A percentile compares a stretch with the other conserved stretches of the same genome.
phyloP scores from a whole-genome alignment of 2,888 invertebrate genomes.

The Tridacna gigas region DNA sequence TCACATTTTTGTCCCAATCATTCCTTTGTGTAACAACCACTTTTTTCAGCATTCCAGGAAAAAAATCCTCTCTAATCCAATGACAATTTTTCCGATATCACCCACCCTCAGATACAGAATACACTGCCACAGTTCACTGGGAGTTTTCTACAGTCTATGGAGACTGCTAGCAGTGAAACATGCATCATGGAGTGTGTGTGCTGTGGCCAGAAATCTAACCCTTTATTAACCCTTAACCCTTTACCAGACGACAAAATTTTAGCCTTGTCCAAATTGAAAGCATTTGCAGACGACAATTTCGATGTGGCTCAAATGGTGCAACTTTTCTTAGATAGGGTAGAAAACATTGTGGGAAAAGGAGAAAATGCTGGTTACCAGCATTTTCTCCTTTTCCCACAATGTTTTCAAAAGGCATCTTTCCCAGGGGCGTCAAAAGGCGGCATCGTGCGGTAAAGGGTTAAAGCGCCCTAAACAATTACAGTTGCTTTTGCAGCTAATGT shows the following conservation, averaged over 20 bases:
- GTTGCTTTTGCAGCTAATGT: no score
- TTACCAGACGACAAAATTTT: background rate
- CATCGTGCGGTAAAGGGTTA: no score
- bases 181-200: background rate
- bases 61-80: constrained; percentile 8
- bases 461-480: no score
- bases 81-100: constrained; percentile 10
- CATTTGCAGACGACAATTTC: background rate
- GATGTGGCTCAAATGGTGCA: no score
- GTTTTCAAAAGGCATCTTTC: background rate
- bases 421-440: no score
- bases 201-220: no score
- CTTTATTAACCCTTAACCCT: background rate
- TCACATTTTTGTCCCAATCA: background rate
- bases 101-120: constrained; percentile 2
- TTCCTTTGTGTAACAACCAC: background rate
- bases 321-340: background rate
- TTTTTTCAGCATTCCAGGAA: constrained; percentile 17
- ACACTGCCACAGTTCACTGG: background rate
- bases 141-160: background rate
- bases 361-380: background rate
- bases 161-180: background rate
- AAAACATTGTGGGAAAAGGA: background rate
- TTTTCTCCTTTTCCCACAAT: background rate
- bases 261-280: background rate